Conservation (phyloP, 2,888 invertebrate species). For the Invenusta paracnida region DNA sequence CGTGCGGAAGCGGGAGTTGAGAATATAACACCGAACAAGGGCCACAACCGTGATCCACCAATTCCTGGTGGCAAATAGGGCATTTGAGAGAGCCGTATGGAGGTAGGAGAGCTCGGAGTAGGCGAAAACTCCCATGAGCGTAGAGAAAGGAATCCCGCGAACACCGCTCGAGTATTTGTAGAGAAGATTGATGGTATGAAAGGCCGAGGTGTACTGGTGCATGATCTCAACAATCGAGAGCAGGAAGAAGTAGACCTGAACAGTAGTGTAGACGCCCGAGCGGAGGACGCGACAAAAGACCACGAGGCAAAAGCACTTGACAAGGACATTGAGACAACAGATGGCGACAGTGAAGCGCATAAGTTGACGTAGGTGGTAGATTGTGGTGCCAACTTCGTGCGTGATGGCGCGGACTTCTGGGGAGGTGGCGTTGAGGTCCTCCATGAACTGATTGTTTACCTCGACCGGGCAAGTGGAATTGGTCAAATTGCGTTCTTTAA, state of each 20-base stretch:
- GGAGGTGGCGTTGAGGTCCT: not conserved
- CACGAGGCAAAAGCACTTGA: not conserved
- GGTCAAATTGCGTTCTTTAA: not conserved
- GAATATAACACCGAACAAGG: not conserved
- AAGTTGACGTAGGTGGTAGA: not conserved
- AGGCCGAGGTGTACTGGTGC: not conserved
- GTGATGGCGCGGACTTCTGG: not conserved
- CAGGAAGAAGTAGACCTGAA: not conserved
- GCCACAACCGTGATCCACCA: slow-evolving; percentile 5
- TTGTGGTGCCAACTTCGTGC: not conserved
- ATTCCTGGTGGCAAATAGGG: not conserved
- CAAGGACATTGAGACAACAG: not conserved
- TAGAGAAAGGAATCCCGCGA: not conserved
- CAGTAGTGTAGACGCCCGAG: not conserved
- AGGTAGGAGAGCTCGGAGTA: not conserved
- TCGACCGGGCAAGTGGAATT: not conserved
- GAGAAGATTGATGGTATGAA: not conserved
- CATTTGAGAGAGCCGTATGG: not conserved
- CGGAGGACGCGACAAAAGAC: not conserved
- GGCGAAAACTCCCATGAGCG: not conserved
- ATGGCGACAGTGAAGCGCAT: not conserved
- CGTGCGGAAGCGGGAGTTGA: not conserved
- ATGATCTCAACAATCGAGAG: not conserved
- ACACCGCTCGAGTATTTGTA: not conserved
- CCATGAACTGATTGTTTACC: too few species aligned